Conservation (phyloP, 1,140 invertebrate genomes). For the Diprion similis region DNA sequence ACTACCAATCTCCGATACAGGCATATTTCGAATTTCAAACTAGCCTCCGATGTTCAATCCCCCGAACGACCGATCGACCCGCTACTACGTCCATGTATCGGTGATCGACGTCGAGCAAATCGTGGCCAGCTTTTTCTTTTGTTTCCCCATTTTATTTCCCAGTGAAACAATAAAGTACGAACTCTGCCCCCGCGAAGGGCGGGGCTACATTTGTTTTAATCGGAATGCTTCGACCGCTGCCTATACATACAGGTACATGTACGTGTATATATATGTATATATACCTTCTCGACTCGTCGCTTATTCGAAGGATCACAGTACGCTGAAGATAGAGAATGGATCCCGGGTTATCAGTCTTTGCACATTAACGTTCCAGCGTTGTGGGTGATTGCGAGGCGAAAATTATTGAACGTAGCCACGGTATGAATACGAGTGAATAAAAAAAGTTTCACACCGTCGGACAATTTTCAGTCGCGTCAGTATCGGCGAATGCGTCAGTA, state of each 20-base stretch:
- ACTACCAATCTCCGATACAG: neutral
- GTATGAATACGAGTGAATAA: too few species aligned
- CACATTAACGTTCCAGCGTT: too few species aligned
- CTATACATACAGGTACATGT: too few species aligned
- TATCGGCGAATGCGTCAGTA: too few species aligned
- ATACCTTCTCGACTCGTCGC: slow-evolving; percentile 6
- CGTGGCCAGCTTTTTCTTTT: neutral
- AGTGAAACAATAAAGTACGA: slow-evolving; percentile 24
- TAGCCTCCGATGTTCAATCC: neutral
- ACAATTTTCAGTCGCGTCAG: too few species aligned
- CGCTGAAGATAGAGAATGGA: neutral
- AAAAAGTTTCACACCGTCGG: too few species aligned
- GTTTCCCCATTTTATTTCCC: neutral
- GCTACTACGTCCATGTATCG: neutral
- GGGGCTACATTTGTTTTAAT: slow-evolving; percentile 29
- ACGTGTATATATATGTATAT: too few species aligned
- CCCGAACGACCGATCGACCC: neutral
- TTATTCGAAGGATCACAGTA: neutral
- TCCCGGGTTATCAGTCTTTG: too few species aligned
- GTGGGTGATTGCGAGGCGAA: too few species aligned
- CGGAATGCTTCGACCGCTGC: slow-evolving; percentile 19
- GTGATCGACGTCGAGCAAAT: neutral
- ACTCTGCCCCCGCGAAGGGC: slow-evolving; percentile 16
- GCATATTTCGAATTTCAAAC: neutral
- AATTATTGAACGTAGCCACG: too few species aligned